Evolutionary conservation across 2,113 vertebrate genomes (phyloP).

Genomic region (Puma concolor): DNA sequence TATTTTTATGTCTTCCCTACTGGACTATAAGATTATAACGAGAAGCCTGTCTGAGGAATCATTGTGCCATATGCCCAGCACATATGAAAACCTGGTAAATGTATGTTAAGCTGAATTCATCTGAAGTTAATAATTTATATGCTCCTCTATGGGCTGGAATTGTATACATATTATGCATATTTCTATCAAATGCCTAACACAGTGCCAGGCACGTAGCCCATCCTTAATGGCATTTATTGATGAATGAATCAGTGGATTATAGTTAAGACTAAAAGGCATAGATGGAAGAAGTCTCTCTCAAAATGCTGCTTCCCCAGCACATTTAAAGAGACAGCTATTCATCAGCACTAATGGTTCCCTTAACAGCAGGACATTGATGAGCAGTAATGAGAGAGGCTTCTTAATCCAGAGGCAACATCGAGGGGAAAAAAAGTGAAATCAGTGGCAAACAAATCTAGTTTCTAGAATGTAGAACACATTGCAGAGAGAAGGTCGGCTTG

Average conservation of each 20-base stretch:
- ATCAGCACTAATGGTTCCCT: constrained; percentile 11
- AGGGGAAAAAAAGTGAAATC: neutral
- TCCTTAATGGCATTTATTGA: neutral
- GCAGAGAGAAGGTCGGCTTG: neutral
- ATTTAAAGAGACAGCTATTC: neutral
- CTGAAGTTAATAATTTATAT: neutral
- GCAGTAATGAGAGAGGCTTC: constrained; percentile 26
- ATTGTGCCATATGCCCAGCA: neutral
- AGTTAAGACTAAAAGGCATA: neutral
- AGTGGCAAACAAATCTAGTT: neutral
- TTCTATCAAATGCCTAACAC: neutral
- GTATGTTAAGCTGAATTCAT: neutral
- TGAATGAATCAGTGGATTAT: neutral
- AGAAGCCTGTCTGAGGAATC: neutral
- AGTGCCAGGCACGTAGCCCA: neutral
- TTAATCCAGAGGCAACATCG: constrained; percentile 36
- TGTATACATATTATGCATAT: neutral
- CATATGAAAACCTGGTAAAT: neutral
- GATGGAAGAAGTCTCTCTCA: neutral
- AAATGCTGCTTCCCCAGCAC: neutral
- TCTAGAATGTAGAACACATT: neutral
- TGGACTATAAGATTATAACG: neutral
- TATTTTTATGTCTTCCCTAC: neutral
- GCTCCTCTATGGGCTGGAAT: neutral
- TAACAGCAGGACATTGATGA: constrained; percentile 54